Base-by-base conservation (phyloP, 2,888 invertebrate genomes). In the Melieria picta region DNA sequence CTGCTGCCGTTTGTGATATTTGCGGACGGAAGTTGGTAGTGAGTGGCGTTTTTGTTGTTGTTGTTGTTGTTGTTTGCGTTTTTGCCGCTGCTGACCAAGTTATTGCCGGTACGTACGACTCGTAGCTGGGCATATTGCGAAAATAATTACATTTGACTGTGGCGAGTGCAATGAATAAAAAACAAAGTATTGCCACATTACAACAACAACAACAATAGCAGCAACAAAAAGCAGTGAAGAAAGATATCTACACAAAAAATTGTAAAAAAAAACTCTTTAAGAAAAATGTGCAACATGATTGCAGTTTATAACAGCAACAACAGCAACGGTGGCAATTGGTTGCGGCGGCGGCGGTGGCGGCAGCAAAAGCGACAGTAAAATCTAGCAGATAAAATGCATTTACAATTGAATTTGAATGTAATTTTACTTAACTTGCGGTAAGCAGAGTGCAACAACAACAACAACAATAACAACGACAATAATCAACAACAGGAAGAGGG, bases 381-480 rank as follows among this genome's bases (percentile, higher is more conserved):
- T 30, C 30, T 3, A 30, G 71, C 69, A 72, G 73, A 84, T 82
- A 82, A 82, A 82, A 81, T 84, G 82, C 82, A 82, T 82, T 82
- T 82, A 82, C 84, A 82, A 82, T 82, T 84, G 84, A 82, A 82
- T 82, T 82, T 82, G 83, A 84, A 80, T 82, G 83, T 84, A 82
- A 82, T 82, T 82, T 83, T 78, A 80, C 81, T 83, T 82, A 80
- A 56, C 81, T 77, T 81, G 81, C 79, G 82, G 81, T 81, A 56
- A 82, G 83, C 79, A 45, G 52, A 55, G 46, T 7, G 7, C 58
- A 66, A 52, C 10, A 61, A 60, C 9, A 61, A 13, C 45, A 60
- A 52, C 6, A 52, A 67, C 4, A 16, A 47, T 0, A 57, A 56
- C 4, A 45, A 11, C 10, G 45, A 46, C 52, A 56, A 46, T 47